Conservation (phyloP, 2,113 vertebrate genomes). For the Irena cyanogastra region DNA sequence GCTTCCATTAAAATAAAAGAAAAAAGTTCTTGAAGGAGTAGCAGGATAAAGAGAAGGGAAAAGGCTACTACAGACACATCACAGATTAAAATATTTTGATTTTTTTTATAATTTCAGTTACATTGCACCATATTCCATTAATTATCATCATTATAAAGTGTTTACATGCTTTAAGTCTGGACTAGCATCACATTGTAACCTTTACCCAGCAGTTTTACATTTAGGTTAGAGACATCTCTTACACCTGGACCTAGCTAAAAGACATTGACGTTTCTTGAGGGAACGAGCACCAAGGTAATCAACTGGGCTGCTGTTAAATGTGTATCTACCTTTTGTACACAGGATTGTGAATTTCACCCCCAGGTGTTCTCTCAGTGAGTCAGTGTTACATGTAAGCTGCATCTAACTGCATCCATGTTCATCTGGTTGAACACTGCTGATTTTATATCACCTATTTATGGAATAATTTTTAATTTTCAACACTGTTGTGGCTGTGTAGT, state of each 20-base stretch:
- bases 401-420: not conserved
- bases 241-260: not conserved
- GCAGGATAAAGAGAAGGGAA: not conserved
- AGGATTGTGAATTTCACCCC: not conserved
- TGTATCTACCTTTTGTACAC: not conserved
- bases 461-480: constrained; percentile 29
- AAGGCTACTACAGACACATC: not conserved
- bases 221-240: not conserved
- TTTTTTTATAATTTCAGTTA: not conserved
- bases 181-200: not conserved
- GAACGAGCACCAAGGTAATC: not conserved
- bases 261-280: not conserved
- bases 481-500: not conserved
- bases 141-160: not conserved
- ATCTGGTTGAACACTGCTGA: not conserved
- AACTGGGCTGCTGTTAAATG: not conserved
- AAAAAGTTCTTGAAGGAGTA: not conserved
- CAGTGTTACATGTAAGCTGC: not conserved
- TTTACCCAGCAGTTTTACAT: not conserved
- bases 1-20: not conserved
- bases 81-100: not conserved
- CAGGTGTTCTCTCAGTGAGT: not conserved
- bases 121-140: not conserved
- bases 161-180: not conserved
- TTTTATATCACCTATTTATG: constrained; percentile 1